Conservation (phyloP, 2,888 invertebrate species). For the Pseudanteris insignis region DNA sequence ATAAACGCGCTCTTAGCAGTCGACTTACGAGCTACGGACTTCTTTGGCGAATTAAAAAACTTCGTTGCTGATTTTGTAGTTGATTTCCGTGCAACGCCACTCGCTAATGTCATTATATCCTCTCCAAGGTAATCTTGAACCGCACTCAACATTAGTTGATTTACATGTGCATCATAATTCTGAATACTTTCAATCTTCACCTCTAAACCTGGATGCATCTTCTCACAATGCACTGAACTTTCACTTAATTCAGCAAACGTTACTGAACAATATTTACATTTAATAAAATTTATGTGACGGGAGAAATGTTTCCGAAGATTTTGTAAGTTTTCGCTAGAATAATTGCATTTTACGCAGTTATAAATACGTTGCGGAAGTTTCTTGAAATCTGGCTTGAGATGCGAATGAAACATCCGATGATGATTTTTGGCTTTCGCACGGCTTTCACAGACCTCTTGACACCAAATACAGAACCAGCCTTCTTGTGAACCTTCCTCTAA, state of each 20-base stretch:
- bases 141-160: slow-evolving; percentile 48
- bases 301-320: slow-evolving; percentile 65
- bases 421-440: slow-evolving; percentile 60
- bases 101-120: neutral
- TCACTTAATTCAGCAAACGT: slow-evolving; percentile 55
- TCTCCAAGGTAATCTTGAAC: slow-evolving; percentile 13
- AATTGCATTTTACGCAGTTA: slow-evolving; percentile 65
- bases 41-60: slow-evolving; percentile 35
- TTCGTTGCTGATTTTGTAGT: slow-evolving; percentile 58
- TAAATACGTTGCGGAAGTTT: slow-evolving; percentile 42
- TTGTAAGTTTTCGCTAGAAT: slow-evolving; percentile 53
- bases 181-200: slow-evolving; percentile 52
- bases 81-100: slow-evolving; percentile 66
- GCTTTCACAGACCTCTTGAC: slow-evolving; percentile 58
- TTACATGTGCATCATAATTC: slow-evolving; percentile 48
- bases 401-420: slow-evolving; percentile 63
- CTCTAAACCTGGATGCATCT: slow-evolving; percentile 57
- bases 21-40: slow-evolving; percentile 67
- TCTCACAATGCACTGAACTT: slow-evolving; percentile 55
- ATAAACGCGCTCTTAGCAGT: slow-evolving; percentile 64
- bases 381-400: slow-evolving; percentile 55
- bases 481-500: slow-evolving; percentile 43
- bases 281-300: slow-evolving; percentile 64
- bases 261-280: slow-evolving; percentile 65
- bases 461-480: slow-evolving; percentile 59